Percentiles rank a stretch among this genome's conserved stretches.
Conservation (phyloP, 2,113 vertebrate genomes). For the Nesoenas mayeri region DNA sequence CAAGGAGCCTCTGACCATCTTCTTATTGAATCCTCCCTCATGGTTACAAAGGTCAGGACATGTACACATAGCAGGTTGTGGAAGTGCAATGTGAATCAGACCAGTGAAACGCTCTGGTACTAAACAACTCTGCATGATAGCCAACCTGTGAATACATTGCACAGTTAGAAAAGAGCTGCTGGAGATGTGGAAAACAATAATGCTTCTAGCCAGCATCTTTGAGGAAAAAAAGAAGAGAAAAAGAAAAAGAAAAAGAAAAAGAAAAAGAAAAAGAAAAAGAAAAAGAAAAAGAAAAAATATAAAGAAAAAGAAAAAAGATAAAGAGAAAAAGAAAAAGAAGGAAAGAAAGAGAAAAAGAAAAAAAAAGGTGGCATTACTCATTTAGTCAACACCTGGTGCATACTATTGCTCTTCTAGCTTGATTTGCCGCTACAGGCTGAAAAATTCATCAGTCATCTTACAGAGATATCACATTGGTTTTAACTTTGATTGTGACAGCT, state of each 20-base stretch:
- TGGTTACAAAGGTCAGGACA: not conserved
- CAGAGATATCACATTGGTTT: not conserved
- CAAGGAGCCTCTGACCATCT: not conserved
- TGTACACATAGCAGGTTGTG: not conserved
- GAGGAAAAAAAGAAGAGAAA: not conserved
- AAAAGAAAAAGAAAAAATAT: not conserved
- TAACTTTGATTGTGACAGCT: conserved; percentile 9
- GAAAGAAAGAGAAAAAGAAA: too few relatives aligned
- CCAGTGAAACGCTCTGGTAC: not conserved
- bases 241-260: not conserved
- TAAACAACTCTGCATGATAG: not conserved
- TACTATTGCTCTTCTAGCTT: not conserved
- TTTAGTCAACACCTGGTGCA: not conserved
- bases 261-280: not conserved
- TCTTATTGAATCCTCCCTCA: not conserved
- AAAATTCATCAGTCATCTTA: not conserved
- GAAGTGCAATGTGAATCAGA: not conserved
- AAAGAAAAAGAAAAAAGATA: too few relatives aligned
- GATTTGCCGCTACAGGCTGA: not conserved
- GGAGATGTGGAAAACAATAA: not conserved
- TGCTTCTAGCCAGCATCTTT: not conserved
- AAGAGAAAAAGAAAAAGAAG: too few relatives aligned
- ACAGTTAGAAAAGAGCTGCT: not conserved
- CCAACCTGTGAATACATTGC: not conserved
- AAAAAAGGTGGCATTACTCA: not conserved